Conservation (phyloP, 2,113 vertebrate species). For the Rallus limicola region DNA sequence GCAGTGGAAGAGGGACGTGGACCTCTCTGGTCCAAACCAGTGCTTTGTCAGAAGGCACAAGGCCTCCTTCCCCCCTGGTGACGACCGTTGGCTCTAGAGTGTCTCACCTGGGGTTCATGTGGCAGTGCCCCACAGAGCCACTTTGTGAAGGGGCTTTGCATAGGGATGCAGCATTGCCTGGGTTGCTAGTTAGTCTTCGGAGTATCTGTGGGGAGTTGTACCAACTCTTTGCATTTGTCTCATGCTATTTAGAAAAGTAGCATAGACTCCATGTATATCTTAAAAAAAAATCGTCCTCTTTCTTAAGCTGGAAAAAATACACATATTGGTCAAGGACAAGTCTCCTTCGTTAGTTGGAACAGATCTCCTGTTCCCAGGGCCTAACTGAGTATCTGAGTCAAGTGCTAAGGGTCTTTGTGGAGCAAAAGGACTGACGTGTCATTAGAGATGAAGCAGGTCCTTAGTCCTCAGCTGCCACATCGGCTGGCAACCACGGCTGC, state of each 20-base stretch:
- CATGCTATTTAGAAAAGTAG: not conserved
- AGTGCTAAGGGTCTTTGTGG: not conserved
- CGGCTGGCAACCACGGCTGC: not conserved
- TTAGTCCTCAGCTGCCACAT: not conserved
- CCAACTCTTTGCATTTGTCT: not conserved
- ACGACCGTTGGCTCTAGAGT: not conserved
- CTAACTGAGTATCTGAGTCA: not conserved
- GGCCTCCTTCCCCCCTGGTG: not conserved
- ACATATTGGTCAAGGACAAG: not conserved
- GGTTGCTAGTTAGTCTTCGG: not conserved
- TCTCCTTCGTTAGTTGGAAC: not conserved
- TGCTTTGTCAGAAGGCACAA: fast-evolving
- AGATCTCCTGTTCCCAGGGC: not conserved
- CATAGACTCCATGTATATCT: not conserved
- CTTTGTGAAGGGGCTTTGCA: not conserved
- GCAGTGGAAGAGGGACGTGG: not conserved
- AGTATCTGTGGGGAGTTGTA: not conserved
- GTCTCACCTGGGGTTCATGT: not conserved
- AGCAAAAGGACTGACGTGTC: not conserved
- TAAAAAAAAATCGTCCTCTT: not conserved
- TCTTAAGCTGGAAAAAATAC: not conserved
- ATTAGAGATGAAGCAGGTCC: not conserved
- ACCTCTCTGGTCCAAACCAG: not conserved
- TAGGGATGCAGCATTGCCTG: not conserved
- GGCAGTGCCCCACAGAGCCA: not conserved